phyloP scores from a whole-genome alignment of 2,888 invertebrate species.

The Malthinus flaveolus region DNA sequence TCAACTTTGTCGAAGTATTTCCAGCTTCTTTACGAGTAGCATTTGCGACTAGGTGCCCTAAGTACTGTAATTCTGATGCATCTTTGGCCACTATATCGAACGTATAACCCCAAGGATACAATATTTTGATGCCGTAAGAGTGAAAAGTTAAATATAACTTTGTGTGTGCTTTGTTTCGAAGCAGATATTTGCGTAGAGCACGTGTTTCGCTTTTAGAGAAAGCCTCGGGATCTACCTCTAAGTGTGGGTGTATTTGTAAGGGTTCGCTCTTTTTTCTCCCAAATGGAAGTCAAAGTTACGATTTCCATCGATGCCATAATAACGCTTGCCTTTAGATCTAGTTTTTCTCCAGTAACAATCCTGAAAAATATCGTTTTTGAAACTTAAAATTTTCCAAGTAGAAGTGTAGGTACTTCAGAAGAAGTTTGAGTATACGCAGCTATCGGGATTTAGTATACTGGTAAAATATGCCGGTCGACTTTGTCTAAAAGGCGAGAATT shows the following conservation, averaged over 20 bases:
- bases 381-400: too few relatives aligned
- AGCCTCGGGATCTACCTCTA: too few relatives aligned
- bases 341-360: conserved; percentile 71
- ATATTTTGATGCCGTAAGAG: conserved; percentile 70
- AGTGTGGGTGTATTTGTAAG: too few relatives aligned
- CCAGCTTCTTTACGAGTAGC: conserved; percentile 51
- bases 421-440: conserved; percentile 57
- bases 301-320: conserved; percentile 74
- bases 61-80: conserved; percentile 53
- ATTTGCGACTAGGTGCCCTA: conserved; percentile 54
- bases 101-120: conserved; percentile 72
- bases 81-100: conserved; percentile 57
- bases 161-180: conserved; percentile 55
- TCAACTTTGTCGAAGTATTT: too few relatives aligned
- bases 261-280: too few relatives aligned
- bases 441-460: conserved; percentile 60
- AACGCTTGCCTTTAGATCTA: conserved; percentile 57
- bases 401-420: too few relatives aligned
- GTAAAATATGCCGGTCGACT: conserved; percentile 57
- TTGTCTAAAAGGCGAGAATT: conserved; percentile 48
- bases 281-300: conserved; percentile 73
- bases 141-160: conserved; percentile 74
- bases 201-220: too few relatives aligned
- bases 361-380: too few relatives aligned
- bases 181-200: conserved; percentile 63